These are phyloP conservation scores for Hirtodrosophila trivittata DNA, from an alignment of 2,888 invertebrate genomes.

Conservation along the genomic window DNA sequence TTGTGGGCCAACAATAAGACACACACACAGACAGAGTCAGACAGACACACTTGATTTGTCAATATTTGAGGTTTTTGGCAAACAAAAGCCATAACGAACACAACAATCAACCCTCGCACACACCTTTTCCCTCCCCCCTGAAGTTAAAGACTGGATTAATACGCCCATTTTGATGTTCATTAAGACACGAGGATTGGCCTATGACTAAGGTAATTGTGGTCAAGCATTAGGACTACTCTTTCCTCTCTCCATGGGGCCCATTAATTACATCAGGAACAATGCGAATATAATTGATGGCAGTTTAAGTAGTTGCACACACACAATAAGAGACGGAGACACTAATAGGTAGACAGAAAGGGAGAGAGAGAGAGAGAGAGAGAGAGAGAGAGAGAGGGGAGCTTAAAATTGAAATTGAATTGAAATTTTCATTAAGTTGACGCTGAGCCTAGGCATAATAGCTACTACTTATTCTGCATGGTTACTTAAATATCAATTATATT, in stretches of 20 bases:
- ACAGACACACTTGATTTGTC: slow-evolving; percentile 30
- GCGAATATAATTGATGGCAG: slow-evolving; percentile 28
- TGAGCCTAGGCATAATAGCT: no score
- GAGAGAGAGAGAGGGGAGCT: no score
- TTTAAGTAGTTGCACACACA: no score
- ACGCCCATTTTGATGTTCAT: slow-evolving; percentile 18
- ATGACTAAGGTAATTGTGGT: slow-evolving; percentile 47
- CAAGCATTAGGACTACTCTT: slow-evolving; percentile 20
- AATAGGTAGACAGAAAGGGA: no score
- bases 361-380: no score
- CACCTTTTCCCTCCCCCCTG: no score
- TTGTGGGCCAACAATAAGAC: slow-evolving; percentile 50
- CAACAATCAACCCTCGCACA: not conserved
- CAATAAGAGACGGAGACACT: no score
- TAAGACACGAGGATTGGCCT: slow-evolving; percentile 35
- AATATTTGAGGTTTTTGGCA: slow-evolving; percentile 42
- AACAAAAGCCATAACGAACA: slow-evolving; percentile 28
- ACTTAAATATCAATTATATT: no score
- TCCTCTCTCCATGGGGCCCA: slow-evolving; percentile 3
- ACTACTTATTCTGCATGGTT: no score
- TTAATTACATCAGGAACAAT: slow-evolving; percentile 35
- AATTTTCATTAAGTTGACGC: no score
- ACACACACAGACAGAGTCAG: slow-evolving; percentile 12
- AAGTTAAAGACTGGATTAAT: slow-evolving; percentile 41
- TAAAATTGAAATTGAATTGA: no score